Percentiles rank a stretch among this genome's conserved stretches.
Evolutionary conservation across 2,113 vertebrate genomes (phyloP).

Genomic region (Mesoclemmys tuberculata): DNA sequence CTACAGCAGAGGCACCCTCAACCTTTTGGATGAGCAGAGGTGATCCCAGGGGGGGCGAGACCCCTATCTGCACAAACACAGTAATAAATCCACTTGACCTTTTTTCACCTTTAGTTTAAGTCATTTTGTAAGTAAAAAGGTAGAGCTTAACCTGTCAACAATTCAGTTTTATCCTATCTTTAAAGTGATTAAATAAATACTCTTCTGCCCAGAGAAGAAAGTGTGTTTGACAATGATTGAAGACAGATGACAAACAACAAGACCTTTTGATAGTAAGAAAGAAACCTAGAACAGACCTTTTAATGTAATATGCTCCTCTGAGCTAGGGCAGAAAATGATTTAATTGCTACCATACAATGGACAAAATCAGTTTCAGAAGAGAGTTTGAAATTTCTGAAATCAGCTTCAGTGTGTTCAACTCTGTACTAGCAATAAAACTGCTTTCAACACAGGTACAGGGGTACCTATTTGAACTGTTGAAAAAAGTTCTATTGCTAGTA

Average conservation of each 20-base stretch:
- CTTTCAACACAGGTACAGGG: not conserved
- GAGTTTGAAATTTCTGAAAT: slow-evolving; percentile 5
- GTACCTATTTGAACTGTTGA: not conserved
- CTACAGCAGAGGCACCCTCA: not conserved
- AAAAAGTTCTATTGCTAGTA: not conserved
- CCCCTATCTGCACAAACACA: not conserved
- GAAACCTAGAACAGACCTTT: not conserved
- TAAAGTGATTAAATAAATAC: not conserved
- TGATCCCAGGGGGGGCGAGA: not conserved
- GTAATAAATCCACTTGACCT: not conserved
- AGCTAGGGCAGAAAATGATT: not conserved
- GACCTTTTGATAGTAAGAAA: not conserved
- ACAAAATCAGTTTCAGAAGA: not conserved
- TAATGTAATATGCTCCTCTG: not conserved
- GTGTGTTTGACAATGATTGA: not conserved
- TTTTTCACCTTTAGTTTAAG: not conserved
- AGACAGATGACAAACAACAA: not conserved
- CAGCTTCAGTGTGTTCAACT: not conserved
- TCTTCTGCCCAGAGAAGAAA: not conserved
- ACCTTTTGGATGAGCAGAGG: not conserved
- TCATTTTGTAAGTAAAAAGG: not conserved
- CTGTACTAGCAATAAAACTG: not conserved
- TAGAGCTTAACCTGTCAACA: not conserved
- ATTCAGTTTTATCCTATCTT: not conserved
- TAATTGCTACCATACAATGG: not conserved